These are phyloP conservation scores for Stictocephala bisonia DNA, from an alignment of 2,888 invertebrate genomes.

Conservation along the genomic window DNA sequence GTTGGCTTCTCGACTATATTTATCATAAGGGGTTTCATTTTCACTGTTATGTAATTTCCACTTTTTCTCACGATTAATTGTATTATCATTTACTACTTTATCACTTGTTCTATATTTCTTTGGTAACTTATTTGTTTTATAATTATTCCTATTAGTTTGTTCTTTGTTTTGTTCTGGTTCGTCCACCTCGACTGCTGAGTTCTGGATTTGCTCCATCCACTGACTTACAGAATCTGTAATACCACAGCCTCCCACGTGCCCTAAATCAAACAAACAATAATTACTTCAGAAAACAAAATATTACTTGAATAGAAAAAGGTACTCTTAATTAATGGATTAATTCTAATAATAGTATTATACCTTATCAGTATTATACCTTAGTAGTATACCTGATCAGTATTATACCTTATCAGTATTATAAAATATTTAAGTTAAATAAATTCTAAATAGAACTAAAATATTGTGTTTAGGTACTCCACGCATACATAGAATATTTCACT, in stretches of 20 bases:
- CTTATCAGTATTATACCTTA: too few relatives aligned
- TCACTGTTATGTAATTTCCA: conserved; percentile 69
- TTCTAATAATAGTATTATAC: too few relatives aligned
- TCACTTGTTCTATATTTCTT: conserved; percentile 47
- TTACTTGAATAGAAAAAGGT: too few relatives aligned
- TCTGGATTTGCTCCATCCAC: conserved; percentile 90
- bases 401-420: too few relatives aligned
- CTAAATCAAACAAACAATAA: too few relatives aligned
- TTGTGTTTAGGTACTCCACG: too few relatives aligned
- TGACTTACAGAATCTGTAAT: conserved; percentile 87
- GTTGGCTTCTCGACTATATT: conserved; percentile 84
- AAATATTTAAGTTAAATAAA: too few relatives aligned
- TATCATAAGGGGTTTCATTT: conserved; percentile 72
- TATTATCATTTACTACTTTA: conserved; percentile 3
- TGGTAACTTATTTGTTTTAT: conserved; percentile 51
- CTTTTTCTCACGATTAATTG: conserved; percentile 30
- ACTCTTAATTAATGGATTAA: too few relatives aligned
- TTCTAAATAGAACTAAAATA: too few relatives aligned
- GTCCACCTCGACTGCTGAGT: conserved; percentile 65
- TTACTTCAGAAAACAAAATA: too few relatives aligned
- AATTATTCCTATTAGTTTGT: conserved; percentile 23
- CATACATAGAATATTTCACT: too few relatives aligned
- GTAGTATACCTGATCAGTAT: too few relatives aligned
- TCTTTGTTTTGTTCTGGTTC: conserved; percentile 46
- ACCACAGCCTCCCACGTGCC: conserved; percentile 88